Evolutionary conservation across 2,888 invertebrate genomes (phyloP).

Genomic region (Heliconius charithonia): DNA sequence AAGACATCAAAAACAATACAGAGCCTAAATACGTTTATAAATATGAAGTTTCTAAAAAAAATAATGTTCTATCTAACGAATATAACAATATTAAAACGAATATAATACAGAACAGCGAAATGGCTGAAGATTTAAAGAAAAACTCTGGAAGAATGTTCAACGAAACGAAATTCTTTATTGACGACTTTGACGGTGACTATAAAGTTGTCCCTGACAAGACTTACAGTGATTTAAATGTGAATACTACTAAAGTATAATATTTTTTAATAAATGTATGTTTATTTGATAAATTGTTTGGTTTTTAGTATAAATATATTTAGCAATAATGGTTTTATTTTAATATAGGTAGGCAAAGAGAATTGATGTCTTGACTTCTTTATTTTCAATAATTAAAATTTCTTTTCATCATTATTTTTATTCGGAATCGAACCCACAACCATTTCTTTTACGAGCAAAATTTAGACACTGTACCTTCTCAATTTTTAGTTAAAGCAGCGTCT

Average conservation of each 20-base stretch:
- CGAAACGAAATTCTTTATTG: conserved; percentile 47
- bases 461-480: too few relatives aligned
- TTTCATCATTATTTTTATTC: too few relatives aligned
- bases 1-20: conserved; percentile 41
- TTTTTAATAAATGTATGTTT: not conserved
- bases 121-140: not conserved
- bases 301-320: not conserved
- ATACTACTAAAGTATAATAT: conserved; percentile 34
- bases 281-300: not conserved
- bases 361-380: not conserved
- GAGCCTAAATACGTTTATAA: conserved; percentile 29
- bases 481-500: too few relatives aligned
- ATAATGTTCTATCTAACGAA: not conserved
- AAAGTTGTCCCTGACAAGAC: conserved; percentile 28
- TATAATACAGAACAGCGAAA: conserved; percentile 29
- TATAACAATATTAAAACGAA: conserved; percentile 42
- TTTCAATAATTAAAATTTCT: too few relatives aligned
- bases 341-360: not conserved
- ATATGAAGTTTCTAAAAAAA: conserved; percentile 17
- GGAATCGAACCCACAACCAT: too few relatives aligned
- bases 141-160: conserved; percentile 30
- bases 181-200: conserved; percentile 40
- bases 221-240: conserved; percentile 34
- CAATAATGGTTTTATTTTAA: not conserved
- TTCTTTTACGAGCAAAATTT: too few relatives aligned